Conservation (phyloP, 1,140 invertebrate species). For the Drosophila kurseongensis region DNA sequence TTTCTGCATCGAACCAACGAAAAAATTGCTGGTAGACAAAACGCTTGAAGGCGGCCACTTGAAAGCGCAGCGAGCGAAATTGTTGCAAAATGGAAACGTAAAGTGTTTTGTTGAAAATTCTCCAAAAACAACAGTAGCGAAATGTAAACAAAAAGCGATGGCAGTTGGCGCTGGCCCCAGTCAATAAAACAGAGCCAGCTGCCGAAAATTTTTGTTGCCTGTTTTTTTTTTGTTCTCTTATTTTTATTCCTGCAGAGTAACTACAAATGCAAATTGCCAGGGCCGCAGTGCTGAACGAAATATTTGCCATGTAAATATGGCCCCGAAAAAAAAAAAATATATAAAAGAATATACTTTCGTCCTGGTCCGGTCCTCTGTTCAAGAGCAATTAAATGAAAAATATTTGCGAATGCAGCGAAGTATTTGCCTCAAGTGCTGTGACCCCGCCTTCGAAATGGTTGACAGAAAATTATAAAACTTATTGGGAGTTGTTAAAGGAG, state of each 20-base stretch:
- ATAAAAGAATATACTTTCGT: constrained; percentile 5
- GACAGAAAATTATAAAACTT: constrained; percentile 35
- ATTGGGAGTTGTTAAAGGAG: constrained; percentile 38
- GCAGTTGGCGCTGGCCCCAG: constrained; percentile 51
- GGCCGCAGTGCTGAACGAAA: constrained; percentile 49
- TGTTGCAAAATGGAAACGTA: constrained; percentile 76
- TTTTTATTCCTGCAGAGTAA: constrained; percentile 14
- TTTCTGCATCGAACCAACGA: constrained; percentile 35
- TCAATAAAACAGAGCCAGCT: constrained; percentile 75
- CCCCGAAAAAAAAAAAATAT: constrained; percentile 20
- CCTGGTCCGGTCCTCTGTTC: constrained; percentile 24
- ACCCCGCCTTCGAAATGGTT: constrained; percentile 23
- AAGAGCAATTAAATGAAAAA: constrained; percentile 81
- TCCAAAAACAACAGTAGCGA: constrained; percentile 71
- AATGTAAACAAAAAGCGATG: constrained; percentile 71
- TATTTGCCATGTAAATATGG: constrained; percentile 79
- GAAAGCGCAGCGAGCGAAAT: constrained; percentile 66
- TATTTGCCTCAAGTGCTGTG: constrained; percentile 47
- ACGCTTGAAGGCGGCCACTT: constrained; percentile 60
- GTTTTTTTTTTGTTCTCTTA: constrained; percentile 1
- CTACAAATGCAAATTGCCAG: constrained; percentile 63
- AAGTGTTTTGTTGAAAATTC: constrained; percentile 82
- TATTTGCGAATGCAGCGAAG: constrained; percentile 69
- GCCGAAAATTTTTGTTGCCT: constrained; percentile 24
- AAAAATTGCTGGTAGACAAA: constrained; percentile 21